These are phyloP conservation scores for Macropodus opercularis DNA, from an alignment of 2,797 vertebrate species.

Conservation along the genomic window DNA sequence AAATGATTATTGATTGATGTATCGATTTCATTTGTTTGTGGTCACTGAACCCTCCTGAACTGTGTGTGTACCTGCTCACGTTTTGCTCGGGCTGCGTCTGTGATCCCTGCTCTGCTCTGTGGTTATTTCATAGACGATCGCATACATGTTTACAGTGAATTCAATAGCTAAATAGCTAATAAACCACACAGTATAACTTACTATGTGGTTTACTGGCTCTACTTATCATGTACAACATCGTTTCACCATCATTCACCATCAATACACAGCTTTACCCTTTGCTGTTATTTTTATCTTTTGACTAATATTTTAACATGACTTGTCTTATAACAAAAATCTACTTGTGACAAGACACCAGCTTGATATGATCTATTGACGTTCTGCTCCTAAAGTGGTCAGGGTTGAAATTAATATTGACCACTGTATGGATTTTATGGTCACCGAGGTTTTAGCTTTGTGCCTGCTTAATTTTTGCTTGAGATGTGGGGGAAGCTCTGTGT, in stretches of 20 bases:
- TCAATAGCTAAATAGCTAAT: too few species aligned
- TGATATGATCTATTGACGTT: constrained; percentile 15
- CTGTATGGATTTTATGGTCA: constrained; percentile 12
- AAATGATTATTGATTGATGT: constrained; percentile 4
- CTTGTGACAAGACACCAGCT: not conserved
- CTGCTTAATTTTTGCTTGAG: constrained; percentile 1
- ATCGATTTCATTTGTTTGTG: constrained; percentile 15
- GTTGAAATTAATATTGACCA: constrained; percentile 5
- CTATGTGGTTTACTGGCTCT: too few species aligned
- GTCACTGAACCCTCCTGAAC: constrained; percentile 5
- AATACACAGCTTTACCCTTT: too few species aligned
- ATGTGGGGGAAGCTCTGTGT: not conserved
- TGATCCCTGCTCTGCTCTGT: not conserved
- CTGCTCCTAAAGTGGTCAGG: not conserved
- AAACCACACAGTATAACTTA: too few species aligned
- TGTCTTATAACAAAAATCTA: too few species aligned
- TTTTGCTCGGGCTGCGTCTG: not conserved
- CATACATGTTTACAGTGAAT: too few species aligned
- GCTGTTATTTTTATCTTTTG: too few species aligned
- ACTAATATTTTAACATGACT: too few species aligned
- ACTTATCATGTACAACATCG: too few species aligned
- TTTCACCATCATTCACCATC: too few species aligned
- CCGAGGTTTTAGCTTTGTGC: constrained; percentile 3
- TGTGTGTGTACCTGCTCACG: not conserved
- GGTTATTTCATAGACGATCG: not conserved